Evolutionary conservation across 2,888 invertebrate species (phyloP).

Genomic region (Arctia plantaginis): DNA sequence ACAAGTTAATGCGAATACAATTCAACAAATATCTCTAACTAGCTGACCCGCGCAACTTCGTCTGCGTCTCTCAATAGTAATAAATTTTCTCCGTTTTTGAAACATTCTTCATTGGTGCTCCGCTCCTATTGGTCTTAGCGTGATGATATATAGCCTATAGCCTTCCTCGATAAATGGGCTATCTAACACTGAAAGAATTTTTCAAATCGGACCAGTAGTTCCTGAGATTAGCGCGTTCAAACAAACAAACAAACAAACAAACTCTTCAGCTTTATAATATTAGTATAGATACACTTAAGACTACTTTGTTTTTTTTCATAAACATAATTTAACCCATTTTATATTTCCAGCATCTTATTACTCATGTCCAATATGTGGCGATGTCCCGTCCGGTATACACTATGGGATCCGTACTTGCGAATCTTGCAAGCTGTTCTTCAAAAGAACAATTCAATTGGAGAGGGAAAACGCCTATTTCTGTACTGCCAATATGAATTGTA

Average conservation of each 20-base stretch:
- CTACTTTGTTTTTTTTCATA: not conserved
- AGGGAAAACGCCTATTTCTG: constrained; percentile 62
- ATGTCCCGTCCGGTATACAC: constrained; percentile 60
- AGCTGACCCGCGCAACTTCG: no score
- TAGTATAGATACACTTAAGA: not conserved
- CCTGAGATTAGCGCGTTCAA: no score
- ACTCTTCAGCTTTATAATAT: no score
- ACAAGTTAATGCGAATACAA: not conserved
- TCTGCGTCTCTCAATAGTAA: no score
- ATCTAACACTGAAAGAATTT: no score
- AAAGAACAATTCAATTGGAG: constrained; percentile 59
- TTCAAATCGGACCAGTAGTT: no score
- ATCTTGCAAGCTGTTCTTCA: constrained; percentile 72
- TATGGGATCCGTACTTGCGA: constrained; percentile 69
- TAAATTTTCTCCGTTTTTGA: no score
- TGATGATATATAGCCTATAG: no score
- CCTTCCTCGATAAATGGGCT: no score
- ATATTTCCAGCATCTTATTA: constrained; percentile 32
- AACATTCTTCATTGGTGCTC: no score
- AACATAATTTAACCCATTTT: constrained; percentile 11
- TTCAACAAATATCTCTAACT: not conserved
- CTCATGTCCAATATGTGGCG: constrained; percentile 64
- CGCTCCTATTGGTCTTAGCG: no score
- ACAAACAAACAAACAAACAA: no score
- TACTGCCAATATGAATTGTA: constrained; percentile 40